phyloP scores from a whole-genome alignment of 2,797 vertebrate species.

The Aldrovandia affinis region DNA sequence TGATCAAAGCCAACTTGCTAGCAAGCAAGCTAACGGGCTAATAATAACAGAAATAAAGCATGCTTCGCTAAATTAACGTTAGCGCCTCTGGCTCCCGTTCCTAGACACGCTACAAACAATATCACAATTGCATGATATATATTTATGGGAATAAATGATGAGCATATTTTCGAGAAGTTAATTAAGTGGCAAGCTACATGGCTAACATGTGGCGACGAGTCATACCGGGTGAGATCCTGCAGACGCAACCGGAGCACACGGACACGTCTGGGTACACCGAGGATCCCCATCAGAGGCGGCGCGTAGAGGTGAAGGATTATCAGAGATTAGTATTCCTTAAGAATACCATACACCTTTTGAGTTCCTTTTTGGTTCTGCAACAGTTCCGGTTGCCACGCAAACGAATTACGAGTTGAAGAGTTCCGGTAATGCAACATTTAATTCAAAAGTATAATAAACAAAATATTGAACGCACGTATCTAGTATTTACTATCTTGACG shows the following conservation, averaged over 20 bases:
- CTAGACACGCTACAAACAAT: background rate
- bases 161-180: background rate
- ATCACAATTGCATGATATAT: background rate
- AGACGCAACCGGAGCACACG: background rate
- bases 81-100: background rate
- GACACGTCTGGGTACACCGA: background rate
- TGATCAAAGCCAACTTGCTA: background rate
- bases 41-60: background rate
- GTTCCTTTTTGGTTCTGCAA: background rate
- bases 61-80: background rate
- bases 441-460: no score
- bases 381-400: background rate
- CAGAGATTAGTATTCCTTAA: background rate
- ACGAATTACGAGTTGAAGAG: background rate
- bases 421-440: background rate
- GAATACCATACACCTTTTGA: background rate
- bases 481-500: no score
- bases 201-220: constrained; percentile 17
- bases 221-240: constrained; percentile 22
- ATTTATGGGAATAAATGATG: background rate
- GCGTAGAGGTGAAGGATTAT: background rate
- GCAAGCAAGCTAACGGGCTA: background rate
- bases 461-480: background rate
- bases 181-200: background rate
- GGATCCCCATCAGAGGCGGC: background rate